Conservation (phyloP, 2,113 vertebrate genomes). For the Sprattus sprattus region DNA sequence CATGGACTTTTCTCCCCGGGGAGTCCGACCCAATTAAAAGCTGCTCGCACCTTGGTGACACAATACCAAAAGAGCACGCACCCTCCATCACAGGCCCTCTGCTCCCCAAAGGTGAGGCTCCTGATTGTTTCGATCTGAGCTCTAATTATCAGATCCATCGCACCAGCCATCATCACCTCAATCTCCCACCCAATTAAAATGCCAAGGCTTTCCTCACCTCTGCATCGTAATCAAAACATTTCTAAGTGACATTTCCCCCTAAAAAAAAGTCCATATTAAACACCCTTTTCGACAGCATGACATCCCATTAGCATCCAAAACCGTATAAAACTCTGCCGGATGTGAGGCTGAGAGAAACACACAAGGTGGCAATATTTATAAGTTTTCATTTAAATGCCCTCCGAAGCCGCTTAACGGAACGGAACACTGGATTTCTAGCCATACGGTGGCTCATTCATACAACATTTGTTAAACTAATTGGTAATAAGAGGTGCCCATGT, state of each 20-base stretch:
- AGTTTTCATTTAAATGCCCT: background rate
- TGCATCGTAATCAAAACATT: slow-evolving; percentile 50
- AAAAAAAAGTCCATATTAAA: slow-evolving; percentile 37
- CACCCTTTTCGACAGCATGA: slow-evolving; percentile 24
- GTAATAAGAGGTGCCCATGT: slow-evolving; percentile 14
- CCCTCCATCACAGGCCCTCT: slow-evolving; percentile 33
- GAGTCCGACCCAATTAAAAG: slow-evolving; percentile 55
- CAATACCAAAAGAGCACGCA: slow-evolving; percentile 28
- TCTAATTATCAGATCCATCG: slow-evolving; percentile 55
- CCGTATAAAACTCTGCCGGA: background rate
- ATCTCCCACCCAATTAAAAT: slow-evolving; percentile 52
- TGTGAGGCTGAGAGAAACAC: background rate
- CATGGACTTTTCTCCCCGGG: slow-evolving; percentile 27
- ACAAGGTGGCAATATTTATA: background rate
- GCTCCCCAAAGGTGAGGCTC: slow-evolving; percentile 38
- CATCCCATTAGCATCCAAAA: slow-evolving; percentile 41
- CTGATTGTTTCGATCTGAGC: slow-evolving; percentile 50
- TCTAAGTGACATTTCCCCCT: slow-evolving; percentile 37
- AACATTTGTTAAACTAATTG: slow-evolving; percentile 13
- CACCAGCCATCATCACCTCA: slow-evolving; percentile 40
- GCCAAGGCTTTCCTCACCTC: slow-evolving; percentile 47
- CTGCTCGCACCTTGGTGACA: slow-evolving; percentile 41
- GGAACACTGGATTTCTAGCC: background rate
- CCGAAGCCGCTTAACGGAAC: background rate
- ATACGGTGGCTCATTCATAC: slow-evolving; percentile 3